Evolutionary conservation across 2,888 invertebrate species (phyloP), one percentile per base, ranked within the genome.

Genomic region (Ceraclea dissimilis): DNA sequence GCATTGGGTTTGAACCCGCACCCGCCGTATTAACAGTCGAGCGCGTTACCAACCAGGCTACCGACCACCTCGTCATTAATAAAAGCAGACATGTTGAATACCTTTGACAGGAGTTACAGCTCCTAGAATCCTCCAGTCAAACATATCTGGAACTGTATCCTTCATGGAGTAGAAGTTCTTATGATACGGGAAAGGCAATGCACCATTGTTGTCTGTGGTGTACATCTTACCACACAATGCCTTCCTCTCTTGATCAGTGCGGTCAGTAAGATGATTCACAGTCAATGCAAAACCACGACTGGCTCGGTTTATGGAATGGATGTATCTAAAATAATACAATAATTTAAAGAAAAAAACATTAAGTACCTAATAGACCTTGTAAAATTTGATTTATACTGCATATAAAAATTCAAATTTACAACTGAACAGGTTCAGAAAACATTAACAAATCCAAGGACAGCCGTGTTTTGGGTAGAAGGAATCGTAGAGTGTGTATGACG

Each of bases 61-160:
- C n/a, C n/a, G n/a, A n/a, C n/a, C n/a, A n/a, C n/a, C n/a, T n/a
- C n/a, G n/a, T n/a, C n/a, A n/a, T n/a, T n/a, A n/a, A n/a, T n/a
- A n/a, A n/a, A n/a, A n/a, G n/a, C n/a, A n/a, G n/a, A n/a, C n/a
- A n/a, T n/a, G n/a, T n/a, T n/a, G n/a, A n/a, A 56, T 64, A 89
- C 90, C 91, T 86, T 87, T 93, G 10, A 96, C 95, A 0, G 93
- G 94, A 0, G 93, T 93, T 1, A 96, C 94, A 52, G 95, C 96
- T 11, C 96, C 96, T 65, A 79, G 85, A 1, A 96, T 71, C 64
- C 95, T 85, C 96, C 96, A 97, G 71, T 97, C 95, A 65, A 86
- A 81, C 63, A 82, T 83, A 0, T 84, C 80, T 0, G 96, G 95
- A 39, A 93, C 64, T 52, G 78, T 76, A 20, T 73, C 72, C 18